phyloP scores from a whole-genome alignment of 2,797 vertebrate genomes.

The Crenichthys baileyi region DNA sequence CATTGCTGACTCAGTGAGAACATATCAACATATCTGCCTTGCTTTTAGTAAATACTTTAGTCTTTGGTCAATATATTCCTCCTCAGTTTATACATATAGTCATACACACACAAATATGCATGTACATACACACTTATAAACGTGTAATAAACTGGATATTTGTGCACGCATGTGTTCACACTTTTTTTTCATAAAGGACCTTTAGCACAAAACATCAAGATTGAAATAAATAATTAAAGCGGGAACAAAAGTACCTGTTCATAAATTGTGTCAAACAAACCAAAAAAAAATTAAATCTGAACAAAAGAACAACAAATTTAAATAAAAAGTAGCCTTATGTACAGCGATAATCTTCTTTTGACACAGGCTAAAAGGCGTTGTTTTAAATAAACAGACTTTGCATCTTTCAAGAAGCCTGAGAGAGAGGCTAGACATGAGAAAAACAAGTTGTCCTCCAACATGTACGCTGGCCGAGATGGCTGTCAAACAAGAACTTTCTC shows the following conservation, averaged over 20 bases:
- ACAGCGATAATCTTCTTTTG: conserved; percentile 83
- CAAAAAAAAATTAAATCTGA: conserved; percentile 18
- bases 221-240: conserved; percentile 83
- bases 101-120: conserved; percentile 83
- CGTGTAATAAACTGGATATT: conserved; percentile 82
- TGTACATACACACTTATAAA: conserved; percentile 77
- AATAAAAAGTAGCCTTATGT: conserved; percentile 83
- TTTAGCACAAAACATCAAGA: conserved; percentile 82
- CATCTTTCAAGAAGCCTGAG: conserved; percentile 86
- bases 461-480: conserved; percentile 64
- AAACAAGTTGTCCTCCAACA: conserved; percentile 75
- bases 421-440: conserved; percentile 83
- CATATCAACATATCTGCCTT: conserved; percentile 74
- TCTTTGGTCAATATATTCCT: conserved; percentile 86
- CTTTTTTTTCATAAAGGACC: conserved; percentile 83
- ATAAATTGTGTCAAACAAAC: conserved; percentile 76
- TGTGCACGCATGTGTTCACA: conserved; percentile 80
- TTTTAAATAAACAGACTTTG: conserved; percentile 87
- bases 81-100: conserved; percentile 80
- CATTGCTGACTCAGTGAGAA: conserved; percentile 68
- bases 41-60: conserved; percentile 84
- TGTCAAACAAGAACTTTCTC: conserved; percentile 61
- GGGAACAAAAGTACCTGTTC: conserved; percentile 82
- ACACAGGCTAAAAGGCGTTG: conserved; percentile 84
- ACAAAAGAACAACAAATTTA: conserved; percentile 62